Conservation (phyloP, 2,888 invertebrate species). For the Helobdella robusta region DNA sequence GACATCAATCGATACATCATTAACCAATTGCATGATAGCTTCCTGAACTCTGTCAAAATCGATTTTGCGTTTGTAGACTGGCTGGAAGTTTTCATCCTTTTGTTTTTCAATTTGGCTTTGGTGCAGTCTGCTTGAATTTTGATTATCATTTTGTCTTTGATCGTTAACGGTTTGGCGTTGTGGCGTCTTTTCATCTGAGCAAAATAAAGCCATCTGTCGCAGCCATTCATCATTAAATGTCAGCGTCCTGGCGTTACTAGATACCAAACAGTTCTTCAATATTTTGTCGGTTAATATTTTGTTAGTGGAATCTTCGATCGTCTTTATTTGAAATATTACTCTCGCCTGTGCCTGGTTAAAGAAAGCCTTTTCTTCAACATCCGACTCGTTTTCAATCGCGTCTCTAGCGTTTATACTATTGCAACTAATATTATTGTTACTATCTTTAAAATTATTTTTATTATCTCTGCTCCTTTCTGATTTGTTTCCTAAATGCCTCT, state of each 20-base stretch:
- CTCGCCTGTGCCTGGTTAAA: constrained; percentile 9
- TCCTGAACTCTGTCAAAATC: constrained; percentile 34
- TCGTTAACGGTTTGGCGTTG: not conserved
- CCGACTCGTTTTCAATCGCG: not conserved
- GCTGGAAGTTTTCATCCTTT: constrained; percentile 12
- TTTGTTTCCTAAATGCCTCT: not conserved
- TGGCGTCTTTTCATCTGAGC: constrained; percentile 11
- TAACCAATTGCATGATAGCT: constrained; percentile 33
- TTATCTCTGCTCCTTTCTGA: not conserved
- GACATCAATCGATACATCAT: constrained; percentile 32
- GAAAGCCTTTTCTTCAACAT: not conserved
- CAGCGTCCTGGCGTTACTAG: constrained; percentile 8
- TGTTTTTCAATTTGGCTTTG: not conserved
- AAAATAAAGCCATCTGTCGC: constrained; percentile 14
- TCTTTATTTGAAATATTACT: constrained; percentile 15
- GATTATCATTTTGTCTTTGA: not conserved
- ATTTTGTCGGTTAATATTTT: constrained; percentile 15
- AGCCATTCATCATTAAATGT: constrained; percentile 19
- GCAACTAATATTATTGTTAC: no score
- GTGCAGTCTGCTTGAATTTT: not conserved
- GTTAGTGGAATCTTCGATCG: constrained; percentile 2
- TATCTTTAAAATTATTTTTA: no score
- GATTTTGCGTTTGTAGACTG: constrained; percentile 28
- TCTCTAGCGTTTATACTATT: no score
- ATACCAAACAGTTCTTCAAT: constrained; percentile 13